Base-by-base conservation (phyloP, 2,797 vertebrate species). In the Carduelis carduelis region DNA sequence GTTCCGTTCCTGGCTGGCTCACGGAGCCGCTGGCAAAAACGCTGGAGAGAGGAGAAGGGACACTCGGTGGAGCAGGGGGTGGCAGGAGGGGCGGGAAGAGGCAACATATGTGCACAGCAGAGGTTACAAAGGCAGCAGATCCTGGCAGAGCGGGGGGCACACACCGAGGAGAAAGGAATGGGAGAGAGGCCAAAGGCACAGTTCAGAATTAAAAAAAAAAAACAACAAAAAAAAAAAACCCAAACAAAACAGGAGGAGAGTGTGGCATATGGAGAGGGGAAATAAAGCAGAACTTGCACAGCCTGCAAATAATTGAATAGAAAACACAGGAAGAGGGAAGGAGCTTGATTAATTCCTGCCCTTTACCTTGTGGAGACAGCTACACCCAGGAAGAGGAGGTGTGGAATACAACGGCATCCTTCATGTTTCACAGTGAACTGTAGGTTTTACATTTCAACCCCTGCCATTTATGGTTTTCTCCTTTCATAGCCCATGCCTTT, bases 91-190 rank as follows among this genome's bases (percentile, higher is more conserved):
- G 56, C 57, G 88, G 71, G 60, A 30, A 78, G 91, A 93, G 74
- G 82, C 84, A 83, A 84, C 95, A 95, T 96, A 94, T 96, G 96
- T 95, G 96, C 92, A 70, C 95, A 91, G 91, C 11, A 3, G 92
- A 92, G 89, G 72, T 83, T 94, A 95, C 94, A 96, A 93, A 96
- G 94, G 35, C 86, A 84, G 95, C 96, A 96, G 87, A 94, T 96
- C 95, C 65, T 81, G 76, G 66, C 94, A 72, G 87, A 92, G 95
- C 79, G 8, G 95, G 93, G 93, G 95, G 95, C 72, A 44, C 35
- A 3, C 74, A 68, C 39, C 0, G 18, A 83, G 82, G 91, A 94
- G 91, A 94, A 92, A 92, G 89, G 61, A 96, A 65, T 92, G 95
- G 95, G 95, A 97, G 79, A 90, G 87, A 93, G 82, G 95, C 92